Evolutionary conservation across 2,797 vertebrate genomes (phyloP).

Genomic region (Oophaga sylvatica): DNA sequence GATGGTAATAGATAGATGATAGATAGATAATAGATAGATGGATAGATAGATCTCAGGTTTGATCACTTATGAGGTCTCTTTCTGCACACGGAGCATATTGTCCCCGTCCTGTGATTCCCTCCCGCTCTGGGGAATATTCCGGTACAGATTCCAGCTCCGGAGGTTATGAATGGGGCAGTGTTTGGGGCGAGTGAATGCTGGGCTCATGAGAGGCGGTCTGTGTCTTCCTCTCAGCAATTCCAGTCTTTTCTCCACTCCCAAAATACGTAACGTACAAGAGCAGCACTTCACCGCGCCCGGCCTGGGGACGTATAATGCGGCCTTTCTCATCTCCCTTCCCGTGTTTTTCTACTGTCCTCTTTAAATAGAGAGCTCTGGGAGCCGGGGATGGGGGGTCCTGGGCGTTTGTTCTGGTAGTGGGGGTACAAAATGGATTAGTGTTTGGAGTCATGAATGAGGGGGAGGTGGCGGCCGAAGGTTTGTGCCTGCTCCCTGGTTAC

Average conservation of each 20-base stretch:
- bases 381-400: conserved; percentile 41
- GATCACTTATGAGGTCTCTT: too few relatives aligned
- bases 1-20: background rate
- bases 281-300: conserved; percentile 42
- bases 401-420: conserved; percentile 67
- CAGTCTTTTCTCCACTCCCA: conserved; percentile 66
- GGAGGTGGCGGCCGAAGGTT: conserved; percentile 62
- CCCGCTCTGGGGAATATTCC: conserved; percentile 64
- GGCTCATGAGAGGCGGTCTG: conserved; percentile 69
- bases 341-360: conserved; percentile 45
- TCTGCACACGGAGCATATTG: conserved; percentile 3
- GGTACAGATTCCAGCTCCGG: conserved; percentile 61
- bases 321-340: conserved; percentile 46
- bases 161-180: conserved; percentile 76
- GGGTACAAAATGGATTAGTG: conserved; percentile 69
- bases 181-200: conserved; percentile 72
- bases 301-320: conserved; percentile 49
- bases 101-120: conserved; percentile 5
- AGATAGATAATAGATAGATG: too few relatives aligned
- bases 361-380: conserved; percentile 60
- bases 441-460: conserved; percentile 68
- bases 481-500: conserved; percentile 64
- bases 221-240: conserved; percentile 68
- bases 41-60: background rate
- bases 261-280: conserved; percentile 57